These are phyloP conservation scores for Ashinkailepas kermadecensis DNA, from an alignment of 2,888 invertebrate genomes.

Conservation along the genomic window DNA sequence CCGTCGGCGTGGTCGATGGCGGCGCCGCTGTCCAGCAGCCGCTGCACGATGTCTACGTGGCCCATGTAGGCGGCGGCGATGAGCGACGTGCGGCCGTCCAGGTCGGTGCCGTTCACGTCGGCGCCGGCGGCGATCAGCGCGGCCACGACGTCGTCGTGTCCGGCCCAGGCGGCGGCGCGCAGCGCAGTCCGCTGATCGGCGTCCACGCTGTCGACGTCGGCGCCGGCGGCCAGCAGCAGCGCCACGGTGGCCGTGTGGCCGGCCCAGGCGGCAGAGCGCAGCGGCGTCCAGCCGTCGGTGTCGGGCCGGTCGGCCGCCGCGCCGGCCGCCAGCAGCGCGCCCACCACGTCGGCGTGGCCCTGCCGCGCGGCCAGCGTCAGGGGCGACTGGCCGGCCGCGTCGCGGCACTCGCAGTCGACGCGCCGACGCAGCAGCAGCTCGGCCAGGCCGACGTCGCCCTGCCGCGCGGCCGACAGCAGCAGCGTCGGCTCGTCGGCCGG, in stretches of 20 bases:
- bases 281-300: constrained; percentile 80
- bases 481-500: constrained; percentile 52
- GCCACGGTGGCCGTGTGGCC: constrained; percentile 61
- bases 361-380: constrained; percentile 70
- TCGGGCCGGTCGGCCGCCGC: constrained; percentile 69
- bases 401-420: constrained; percentile 54
- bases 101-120: constrained; percentile 45
- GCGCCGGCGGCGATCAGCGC: constrained; percentile 42
- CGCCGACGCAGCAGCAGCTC: constrained; percentile 54
- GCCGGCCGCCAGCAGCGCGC: constrained; percentile 55
- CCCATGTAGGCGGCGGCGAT: constrained; percentile 78
- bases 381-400: constrained; percentile 72
- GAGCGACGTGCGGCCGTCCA: constrained; percentile 46
- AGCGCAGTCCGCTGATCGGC: constrained; percentile 85
- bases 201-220: constrained; percentile 50
- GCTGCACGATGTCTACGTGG: constrained; percentile 81
- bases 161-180: constrained; percentile 66
- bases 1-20: constrained; percentile 56
- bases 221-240: constrained; percentile 51
- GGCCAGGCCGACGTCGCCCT: constrained; percentile 62
- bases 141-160: constrained; percentile 46
- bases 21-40: constrained; percentile 70
- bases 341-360: constrained; percentile 49
- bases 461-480: constrained; percentile 66
- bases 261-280: constrained; percentile 91